A percentile compares a stretch with the other conserved stretches of the same genome.
Evolutionary conservation across 2,113 vertebrate species (phyloP).

Genomic region (Grammomys surdaster): DNA sequence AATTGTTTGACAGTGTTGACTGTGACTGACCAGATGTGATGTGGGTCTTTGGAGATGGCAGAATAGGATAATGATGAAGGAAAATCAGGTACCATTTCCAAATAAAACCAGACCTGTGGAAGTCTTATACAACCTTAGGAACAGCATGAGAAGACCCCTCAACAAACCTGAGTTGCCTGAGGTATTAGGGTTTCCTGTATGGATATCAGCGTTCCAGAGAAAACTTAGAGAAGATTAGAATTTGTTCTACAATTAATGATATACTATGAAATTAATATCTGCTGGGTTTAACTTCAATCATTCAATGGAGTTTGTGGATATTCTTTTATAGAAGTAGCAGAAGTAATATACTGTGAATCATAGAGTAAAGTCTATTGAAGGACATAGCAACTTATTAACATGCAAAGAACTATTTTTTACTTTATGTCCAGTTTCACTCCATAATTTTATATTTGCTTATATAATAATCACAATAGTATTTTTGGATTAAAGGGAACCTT

Average conservation of each 20-base stretch:
- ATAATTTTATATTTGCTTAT: constrained; percentile 47
- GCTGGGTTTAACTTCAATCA: constrained; percentile 10
- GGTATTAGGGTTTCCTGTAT: not conserved
- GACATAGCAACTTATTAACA: constrained; percentile 25
- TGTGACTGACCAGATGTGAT: not conserved
- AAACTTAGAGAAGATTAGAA: constrained; percentile 39
- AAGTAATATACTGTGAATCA: not conserved
- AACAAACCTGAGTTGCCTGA: not conserved
- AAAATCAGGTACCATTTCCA: not conserved
- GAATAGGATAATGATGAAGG: not conserved
- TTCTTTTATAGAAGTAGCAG: not conserved
- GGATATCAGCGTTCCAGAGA: constrained; percentile 18
- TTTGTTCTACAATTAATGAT: constrained; percentile 20
- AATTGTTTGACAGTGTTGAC: not conserved
- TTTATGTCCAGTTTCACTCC: not conserved
- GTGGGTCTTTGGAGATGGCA: not conserved
- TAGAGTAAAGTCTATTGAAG: not conserved
- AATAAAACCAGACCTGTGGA: not conserved
- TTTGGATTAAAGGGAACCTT: constrained; percentile 44
- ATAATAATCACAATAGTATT: constrained; percentile 28
- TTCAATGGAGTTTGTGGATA: not conserved
- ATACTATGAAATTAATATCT: constrained; percentile 40
- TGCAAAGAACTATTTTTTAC: constrained; percentile 16
- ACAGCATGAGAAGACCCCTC: constrained; percentile 1
- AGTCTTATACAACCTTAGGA: not conserved